These are phyloP conservation scores for Axis porcinus DNA, from an alignment of 2,113 vertebrate species.

Conservation along the genomic window DNA sequence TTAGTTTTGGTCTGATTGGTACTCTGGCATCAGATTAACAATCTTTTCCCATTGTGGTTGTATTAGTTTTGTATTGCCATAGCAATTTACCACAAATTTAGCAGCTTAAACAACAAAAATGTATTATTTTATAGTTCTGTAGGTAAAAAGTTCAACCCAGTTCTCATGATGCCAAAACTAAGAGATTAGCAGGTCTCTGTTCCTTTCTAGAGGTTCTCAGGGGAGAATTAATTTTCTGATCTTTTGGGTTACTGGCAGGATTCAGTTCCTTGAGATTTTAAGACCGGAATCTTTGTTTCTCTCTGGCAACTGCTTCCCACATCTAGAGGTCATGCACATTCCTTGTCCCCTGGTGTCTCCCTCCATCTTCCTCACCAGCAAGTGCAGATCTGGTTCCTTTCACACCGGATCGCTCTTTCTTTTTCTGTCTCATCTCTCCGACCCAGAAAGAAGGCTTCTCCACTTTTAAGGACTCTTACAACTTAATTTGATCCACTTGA, in stretches of 20 bases:
- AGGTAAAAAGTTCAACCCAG: neutral
- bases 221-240: neutral
- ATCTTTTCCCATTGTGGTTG: neutral
- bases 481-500: accelerated
- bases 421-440: neutral
- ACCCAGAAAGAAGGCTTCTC: neutral
- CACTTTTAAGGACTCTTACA: neutral
- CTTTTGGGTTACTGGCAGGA: neutral
- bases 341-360: neutral
- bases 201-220: neutral
- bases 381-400: accelerated
- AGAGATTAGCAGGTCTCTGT: accelerated
- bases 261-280: neutral
- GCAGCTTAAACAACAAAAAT: neutral
- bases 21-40: neutral
- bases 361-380: neutral
- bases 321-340: neutral
- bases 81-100: neutral
- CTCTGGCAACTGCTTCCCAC: neutral
- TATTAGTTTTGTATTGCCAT: neutral
- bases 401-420: neutral
- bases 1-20: neutral
- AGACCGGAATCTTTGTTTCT: neutral
- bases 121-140: neutral
- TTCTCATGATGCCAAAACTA: neutral